Base-by-base conservation (phyloP, 2,113 vertebrate species). In the Oncorhynchus keta region DNA sequence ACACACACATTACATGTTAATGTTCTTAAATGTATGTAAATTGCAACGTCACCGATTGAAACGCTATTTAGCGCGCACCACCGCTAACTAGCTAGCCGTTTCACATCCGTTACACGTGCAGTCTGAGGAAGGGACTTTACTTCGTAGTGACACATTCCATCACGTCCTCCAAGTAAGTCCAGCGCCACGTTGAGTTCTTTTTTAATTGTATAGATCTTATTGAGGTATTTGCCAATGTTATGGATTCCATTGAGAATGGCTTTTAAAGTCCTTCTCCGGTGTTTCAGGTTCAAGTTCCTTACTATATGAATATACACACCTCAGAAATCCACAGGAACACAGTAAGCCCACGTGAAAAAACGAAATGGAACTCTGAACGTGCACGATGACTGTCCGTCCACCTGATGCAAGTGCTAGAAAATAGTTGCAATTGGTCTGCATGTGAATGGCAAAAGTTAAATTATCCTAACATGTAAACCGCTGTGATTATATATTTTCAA, bases 161-260 rank as follows among this genome's bases (percentile, higher is more conserved):
- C 97, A 81, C 96, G 95, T 35, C 97, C 97, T 3, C 97, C 97
- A 73, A 99, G 94, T 22, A 99, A 83, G 76, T 98, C 97, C 78
- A 97, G 86, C 0, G 95, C 96, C 35, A 93, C 95, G 74, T 97
- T 5, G 30, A 32, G 30, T 5, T 32, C 0, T 5, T 32, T 35
- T 35, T 35, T 35, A 6, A 35, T 35, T 1, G 1, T 35, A 6
- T 6, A 35, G 5, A 6, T 35, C 30, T 5, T 35, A 35, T 35
- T 97, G 39, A 99, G 93, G 81, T 96, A 98, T 2, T 91, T 90
- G 93, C 97, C 95, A 39, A 98, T 96, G 84, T 91, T 94, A 88
- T 98, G 96, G 6, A 99, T 95, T 1, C 97, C 97, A 72, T 98
- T 97, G 4, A 96, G 91, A 81, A 98, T 97, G 5, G 95, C 97